These are phyloP conservation scores for Tinea pellionella DNA, from an alignment of 2,888 invertebrate genomes.

Conservation along the genomic window DNA sequence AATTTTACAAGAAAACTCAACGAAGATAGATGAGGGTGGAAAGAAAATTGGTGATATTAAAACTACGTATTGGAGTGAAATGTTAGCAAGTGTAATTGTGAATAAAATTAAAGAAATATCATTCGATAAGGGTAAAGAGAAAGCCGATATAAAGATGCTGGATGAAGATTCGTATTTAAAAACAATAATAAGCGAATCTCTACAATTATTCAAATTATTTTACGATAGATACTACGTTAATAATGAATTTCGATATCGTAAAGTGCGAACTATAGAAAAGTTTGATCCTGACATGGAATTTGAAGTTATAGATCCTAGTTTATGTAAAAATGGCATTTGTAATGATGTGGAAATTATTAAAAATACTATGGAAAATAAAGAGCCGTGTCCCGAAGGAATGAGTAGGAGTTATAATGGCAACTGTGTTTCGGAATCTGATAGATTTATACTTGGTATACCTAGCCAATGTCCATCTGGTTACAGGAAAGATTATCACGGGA, in stretches of 20 bases:
- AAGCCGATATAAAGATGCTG: not conserved
- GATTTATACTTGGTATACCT: slow-evolving; percentile 43
- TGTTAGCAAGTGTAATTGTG: not conserved
- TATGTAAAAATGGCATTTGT: not conserved
- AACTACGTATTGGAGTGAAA: not conserved
- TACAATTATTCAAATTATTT: slow-evolving; percentile 1
- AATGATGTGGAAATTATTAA: not conserved
- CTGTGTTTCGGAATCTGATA: slow-evolving; percentile 30
- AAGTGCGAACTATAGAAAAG: not conserved
- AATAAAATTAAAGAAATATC: not conserved
- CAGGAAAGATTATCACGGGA: slow-evolving; percentile 26
- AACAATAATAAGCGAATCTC: not conserved
- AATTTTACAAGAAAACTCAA: not conserved
- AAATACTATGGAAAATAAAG: not conserved
- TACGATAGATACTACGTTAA: not conserved
- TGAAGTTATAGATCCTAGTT: not conserved
- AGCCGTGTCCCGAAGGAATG: slow-evolving; percentile 23
- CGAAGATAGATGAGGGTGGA: not conserved
- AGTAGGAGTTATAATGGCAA: slow-evolving; percentile 30
- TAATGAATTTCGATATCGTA: not conserved
- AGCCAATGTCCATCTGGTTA: slow-evolving; percentile 48
- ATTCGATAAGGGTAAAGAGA: not conserved
- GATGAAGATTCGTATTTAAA: not conserved
- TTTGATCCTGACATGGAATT: not conserved
- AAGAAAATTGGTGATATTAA: not conserved